A percentile compares a stretch with the other conserved stretches of the same genome.
phyloP scores from a whole-genome alignment of 2,113 vertebrate species.

The Pristiophorus japonicus region DNA sequence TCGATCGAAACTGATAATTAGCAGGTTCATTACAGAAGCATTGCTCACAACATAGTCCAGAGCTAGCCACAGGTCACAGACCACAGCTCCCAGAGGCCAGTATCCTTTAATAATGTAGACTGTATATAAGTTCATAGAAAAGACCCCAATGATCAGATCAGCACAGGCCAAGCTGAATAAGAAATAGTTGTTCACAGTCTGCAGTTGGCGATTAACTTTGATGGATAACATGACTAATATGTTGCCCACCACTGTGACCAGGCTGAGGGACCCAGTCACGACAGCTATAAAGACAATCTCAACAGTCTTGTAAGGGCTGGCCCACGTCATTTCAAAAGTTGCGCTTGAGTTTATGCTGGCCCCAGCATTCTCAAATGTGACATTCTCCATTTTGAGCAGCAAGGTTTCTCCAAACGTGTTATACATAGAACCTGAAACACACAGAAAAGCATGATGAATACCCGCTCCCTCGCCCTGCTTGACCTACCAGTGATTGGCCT shows the following conservation, averaged over 20 bases:
- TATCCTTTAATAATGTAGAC: constrained; percentile 94
- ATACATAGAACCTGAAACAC: constrained; percentile 57
- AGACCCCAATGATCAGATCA: constrained; percentile 87
- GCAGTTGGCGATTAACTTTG: constrained; percentile 95
- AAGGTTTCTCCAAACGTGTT: constrained; percentile 59
- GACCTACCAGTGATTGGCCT: not conserved
- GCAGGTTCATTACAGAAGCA: constrained; percentile 92
- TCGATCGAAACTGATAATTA: constrained; percentile 96
- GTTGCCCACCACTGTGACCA: constrained; percentile 93
- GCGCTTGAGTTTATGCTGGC: constrained; percentile 51
- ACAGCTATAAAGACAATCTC: constrained; percentile 92
- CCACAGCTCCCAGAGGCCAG: constrained; percentile 89
- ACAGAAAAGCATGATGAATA: constrained; percentile 36
- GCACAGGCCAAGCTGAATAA: constrained; percentile 92
- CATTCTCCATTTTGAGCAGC: constrained; percentile 60
- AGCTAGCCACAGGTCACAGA: constrained; percentile 93
- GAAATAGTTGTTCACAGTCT: constrained; percentile 98
- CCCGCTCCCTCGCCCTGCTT: not conserved
- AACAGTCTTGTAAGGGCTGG: constrained; percentile 76
- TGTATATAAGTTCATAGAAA: constrained; percentile 96
- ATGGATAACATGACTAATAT: constrained; percentile 98
- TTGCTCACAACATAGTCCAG: constrained; percentile 95
- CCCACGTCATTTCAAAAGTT: constrained; percentile 48
- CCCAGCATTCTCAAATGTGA: constrained; percentile 62
- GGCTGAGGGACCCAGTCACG: constrained; percentile 87